Base-by-base conservation (phyloP, 2,888 invertebrate species). In the Bruchidius siliquastri region DNA sequence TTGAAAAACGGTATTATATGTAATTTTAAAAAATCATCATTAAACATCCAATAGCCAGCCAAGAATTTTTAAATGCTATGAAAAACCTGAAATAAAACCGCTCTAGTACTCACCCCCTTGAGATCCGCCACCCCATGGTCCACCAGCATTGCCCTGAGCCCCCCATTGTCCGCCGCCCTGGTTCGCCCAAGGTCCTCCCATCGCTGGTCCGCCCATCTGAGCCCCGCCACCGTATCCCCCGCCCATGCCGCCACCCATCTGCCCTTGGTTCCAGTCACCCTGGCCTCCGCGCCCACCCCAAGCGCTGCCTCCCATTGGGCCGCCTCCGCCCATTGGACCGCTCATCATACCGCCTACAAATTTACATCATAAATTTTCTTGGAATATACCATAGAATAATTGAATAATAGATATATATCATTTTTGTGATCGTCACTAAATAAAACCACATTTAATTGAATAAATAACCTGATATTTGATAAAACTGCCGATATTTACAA, bases 141-240 rank as follows among this genome's bases (percentile, higher is more conserved):
- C 89, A 20, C 74, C 68, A 21, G 68, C 68, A 21, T 20, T 22
- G 20, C 68, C 76, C 71, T 77, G 77, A 13, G 75, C 75, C 10
- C 77, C 76, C 71, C 76, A 75, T 66, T 76, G 74, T 80, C 86
- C 86, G 72, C 87, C 86, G 10, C 87, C 87, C 22, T 86, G 86
- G 21, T 86, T 81, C 70, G 89, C 90, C 87, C 90, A 89, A 0
- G 88, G 88, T 21, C 73, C 78, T 76, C 49, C 49, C 49, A 49
- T 49, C 18, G 13, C 6, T 1, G 3, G 13, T 0, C 78, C 76
- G 10, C 75, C 72, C 84, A 82, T 87, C 84, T 82, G 88, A 88
- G 88, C 88, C 84, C 74, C 87, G 82, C 78, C 88, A 26, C 87
- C 86, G 81, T 87, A 86, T 32, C 85, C 87, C 73, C 84, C 79